Evolutionary conservation across 2,888 invertebrate genomes (phyloP).

Genomic region (Hoplodrina blanda): DNA sequence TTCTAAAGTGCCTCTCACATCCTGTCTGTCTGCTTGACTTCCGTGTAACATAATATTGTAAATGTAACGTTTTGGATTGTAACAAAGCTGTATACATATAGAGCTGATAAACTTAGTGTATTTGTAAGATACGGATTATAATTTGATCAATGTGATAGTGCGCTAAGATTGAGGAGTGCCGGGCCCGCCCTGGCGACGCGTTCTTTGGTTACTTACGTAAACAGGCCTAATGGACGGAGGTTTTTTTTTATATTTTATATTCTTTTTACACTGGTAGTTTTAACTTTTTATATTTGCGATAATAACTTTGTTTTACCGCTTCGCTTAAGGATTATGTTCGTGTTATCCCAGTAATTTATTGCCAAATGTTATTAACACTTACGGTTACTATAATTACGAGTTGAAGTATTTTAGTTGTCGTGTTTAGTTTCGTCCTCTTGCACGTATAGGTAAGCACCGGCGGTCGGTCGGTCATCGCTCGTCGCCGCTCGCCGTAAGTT

Average conservation of each 20-base stretch:
- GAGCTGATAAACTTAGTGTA: slow-evolving; percentile 76
- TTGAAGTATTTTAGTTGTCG: slow-evolving; percentile 79
- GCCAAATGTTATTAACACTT: slow-evolving; percentile 90
- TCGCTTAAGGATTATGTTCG: slow-evolving; percentile 85
- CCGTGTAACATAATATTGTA: slow-evolving; percentile 86
- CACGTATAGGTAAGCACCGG: slow-evolving; percentile 54
- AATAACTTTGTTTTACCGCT: slow-evolving; percentile 80
- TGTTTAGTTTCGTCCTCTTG: slow-evolving; percentile 67
- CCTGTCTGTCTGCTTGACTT: slow-evolving; percentile 83
- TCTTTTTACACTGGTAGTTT: slow-evolving; percentile 80
- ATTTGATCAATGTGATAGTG: slow-evolving; percentile 79
- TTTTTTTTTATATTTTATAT: slow-evolving; percentile 81
- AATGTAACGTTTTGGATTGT: slow-evolving; percentile 82
- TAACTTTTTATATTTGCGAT: slow-evolving; percentile 75
- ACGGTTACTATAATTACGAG: slow-evolving; percentile 73
- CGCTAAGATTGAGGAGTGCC: slow-evolving; percentile 56
- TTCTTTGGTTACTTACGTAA: slow-evolving; percentile 59
- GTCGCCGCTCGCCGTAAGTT: slow-evolving; percentile 72
- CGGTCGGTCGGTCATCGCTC: slow-evolving; percentile 31
- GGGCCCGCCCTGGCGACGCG: slow-evolving; percentile 34
- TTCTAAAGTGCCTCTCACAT: slow-evolving; percentile 88
- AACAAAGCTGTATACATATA: slow-evolving; percentile 84
- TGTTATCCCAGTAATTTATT: slow-evolving; percentile 90
- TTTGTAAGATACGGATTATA: slow-evolving; percentile 77
- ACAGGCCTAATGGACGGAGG: slow-evolving; percentile 77